Evolutionary conservation across 2,113 vertebrate species (phyloP).

Genomic region (Eclectus roratus): DNA sequence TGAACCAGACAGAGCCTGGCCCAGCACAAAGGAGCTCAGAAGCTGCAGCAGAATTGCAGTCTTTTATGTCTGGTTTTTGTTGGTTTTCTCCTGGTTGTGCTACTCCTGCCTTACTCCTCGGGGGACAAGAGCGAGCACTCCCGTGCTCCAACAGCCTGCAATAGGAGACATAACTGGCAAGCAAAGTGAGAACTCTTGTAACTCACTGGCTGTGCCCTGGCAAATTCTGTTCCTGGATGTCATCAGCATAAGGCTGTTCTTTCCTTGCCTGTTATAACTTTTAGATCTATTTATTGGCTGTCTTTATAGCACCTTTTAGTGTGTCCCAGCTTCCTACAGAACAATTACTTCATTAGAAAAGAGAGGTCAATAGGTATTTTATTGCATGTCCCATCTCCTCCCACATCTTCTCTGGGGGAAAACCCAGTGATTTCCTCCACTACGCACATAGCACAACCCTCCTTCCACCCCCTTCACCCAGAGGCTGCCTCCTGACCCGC

Average conservation of each 20-base stretch:
- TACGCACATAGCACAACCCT: not conserved
- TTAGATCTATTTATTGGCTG: not conserved
- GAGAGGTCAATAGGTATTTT: not conserved
- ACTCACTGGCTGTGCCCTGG: not conserved
- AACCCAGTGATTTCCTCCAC: not conserved
- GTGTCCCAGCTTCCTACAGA: not conserved
- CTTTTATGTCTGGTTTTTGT: not conserved
- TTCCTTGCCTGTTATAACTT: not conserved
- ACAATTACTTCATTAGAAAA: not conserved
- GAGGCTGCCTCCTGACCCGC: not conserved
- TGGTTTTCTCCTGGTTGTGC: not conserved
- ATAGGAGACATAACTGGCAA: not conserved
- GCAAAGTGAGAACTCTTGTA: not conserved
- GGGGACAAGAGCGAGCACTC: not conserved
- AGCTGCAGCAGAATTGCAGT: not conserved
- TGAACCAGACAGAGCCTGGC: not conserved
- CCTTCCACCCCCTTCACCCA: not conserved
- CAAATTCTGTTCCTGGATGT: not conserved
- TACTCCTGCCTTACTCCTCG: not conserved
- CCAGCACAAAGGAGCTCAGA: not conserved
- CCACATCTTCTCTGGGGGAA: not conserved
- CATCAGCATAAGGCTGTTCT: not conserved
- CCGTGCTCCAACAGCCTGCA: not conserved
- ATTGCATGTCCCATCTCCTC: not conserved
- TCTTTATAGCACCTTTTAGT: not conserved